Conservation (phyloP, 2,797 vertebrate genomes). For the Catostomus latipinnis region DNA sequence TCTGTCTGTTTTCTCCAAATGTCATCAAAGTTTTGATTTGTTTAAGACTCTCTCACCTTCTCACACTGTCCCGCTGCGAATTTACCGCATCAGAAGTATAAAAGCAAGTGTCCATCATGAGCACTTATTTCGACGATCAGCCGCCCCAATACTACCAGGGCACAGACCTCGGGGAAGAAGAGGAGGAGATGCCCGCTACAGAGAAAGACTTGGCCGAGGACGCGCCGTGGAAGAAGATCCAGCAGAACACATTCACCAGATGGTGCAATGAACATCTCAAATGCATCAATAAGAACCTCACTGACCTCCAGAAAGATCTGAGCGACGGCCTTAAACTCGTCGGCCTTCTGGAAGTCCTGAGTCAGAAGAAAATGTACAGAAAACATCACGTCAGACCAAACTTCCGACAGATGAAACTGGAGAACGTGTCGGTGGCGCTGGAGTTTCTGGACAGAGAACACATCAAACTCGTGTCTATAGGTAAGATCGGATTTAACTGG, state of each 20-base stretch:
- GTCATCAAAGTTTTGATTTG: slow-evolving; percentile 65
- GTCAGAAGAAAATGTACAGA: slow-evolving; percentile 97
- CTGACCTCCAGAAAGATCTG: slow-evolving; percentile 91
- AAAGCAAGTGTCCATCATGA: slow-evolving; percentile 76
- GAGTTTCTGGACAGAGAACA: slow-evolving; percentile 93
- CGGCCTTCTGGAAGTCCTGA: slow-evolving; percentile 91
- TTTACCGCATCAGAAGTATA: slow-evolving; percentile 59
- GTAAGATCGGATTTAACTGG: slow-evolving; percentile 74
- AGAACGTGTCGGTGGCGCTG: slow-evolving; percentile 93
- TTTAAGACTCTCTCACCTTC: slow-evolving; percentile 58
- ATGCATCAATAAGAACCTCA: slow-evolving; percentile 88
- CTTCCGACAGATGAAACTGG: slow-evolving; percentile 96
- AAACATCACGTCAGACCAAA: slow-evolving; percentile 91
- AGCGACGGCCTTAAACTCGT: slow-evolving; percentile 92
- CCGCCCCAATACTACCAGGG: slow-evolving; percentile 78
- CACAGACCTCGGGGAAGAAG: slow-evolving; percentile 79
- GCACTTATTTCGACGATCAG: slow-evolving; percentile 82
- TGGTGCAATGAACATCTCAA: slow-evolving; percentile 98
- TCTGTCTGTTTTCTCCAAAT: slow-evolving; percentile 54
- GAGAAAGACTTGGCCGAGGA: slow-evolving; percentile 97
- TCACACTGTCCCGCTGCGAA: slow-evolving; percentile 60
- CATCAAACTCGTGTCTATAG: slow-evolving; percentile 94
- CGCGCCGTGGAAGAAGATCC: slow-evolving; percentile 98
- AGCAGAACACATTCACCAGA: slow-evolving; percentile 97
- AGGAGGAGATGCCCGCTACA: slow-evolving; percentile 90